Evolutionary conservation across 2,113 vertebrate species (phyloP).

Genomic region (Gavialis gangeticus): DNA sequence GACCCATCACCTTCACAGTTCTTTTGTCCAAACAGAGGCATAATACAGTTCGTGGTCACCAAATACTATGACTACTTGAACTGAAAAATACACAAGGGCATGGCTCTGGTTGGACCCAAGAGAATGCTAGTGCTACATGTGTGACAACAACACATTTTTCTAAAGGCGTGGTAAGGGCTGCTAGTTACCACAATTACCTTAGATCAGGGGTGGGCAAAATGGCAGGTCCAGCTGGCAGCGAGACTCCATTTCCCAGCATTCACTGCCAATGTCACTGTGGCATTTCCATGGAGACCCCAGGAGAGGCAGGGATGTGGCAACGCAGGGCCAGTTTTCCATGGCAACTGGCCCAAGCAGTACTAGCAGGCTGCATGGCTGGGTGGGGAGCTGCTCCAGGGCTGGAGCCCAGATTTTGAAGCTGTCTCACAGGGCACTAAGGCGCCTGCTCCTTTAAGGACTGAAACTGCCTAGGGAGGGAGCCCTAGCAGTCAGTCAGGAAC

Average conservation of each 20-base stretch:
- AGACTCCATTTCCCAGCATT: neutral
- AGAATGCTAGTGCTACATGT: neutral
- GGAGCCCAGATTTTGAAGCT: too few relatives aligned
- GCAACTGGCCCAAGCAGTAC: too few relatives aligned
- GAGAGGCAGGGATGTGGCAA: too few relatives aligned
- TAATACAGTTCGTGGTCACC: neutral
- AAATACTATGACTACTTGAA: rapidly evolving
- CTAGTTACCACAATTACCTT: neutral
- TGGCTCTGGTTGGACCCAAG: neutral
- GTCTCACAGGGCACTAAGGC: too few relatives aligned
- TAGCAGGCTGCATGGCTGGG: too few relatives aligned
- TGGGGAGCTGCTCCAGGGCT: too few relatives aligned
- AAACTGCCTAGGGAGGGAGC: too few relatives aligned
- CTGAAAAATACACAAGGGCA: neutral
- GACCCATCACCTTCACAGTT: rapidly evolving
- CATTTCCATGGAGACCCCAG: too few relatives aligned
- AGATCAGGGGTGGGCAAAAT: neutral
- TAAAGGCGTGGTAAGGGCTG: neutral
- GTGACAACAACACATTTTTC: neutral
- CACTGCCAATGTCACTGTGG: neutral
- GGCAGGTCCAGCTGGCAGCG: neutral
- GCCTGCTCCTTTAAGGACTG: too few relatives aligned
- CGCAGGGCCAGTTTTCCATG: too few relatives aligned
- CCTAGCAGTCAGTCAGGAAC: too few relatives aligned
- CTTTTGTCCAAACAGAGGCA: rapidly evolving